Percentiles rank a stretch among this genome's conserved stretches.
Evolutionary conservation across 2,797 vertebrate species (phyloP).

Genomic region (Melanotaenia trifasciata): DNA sequence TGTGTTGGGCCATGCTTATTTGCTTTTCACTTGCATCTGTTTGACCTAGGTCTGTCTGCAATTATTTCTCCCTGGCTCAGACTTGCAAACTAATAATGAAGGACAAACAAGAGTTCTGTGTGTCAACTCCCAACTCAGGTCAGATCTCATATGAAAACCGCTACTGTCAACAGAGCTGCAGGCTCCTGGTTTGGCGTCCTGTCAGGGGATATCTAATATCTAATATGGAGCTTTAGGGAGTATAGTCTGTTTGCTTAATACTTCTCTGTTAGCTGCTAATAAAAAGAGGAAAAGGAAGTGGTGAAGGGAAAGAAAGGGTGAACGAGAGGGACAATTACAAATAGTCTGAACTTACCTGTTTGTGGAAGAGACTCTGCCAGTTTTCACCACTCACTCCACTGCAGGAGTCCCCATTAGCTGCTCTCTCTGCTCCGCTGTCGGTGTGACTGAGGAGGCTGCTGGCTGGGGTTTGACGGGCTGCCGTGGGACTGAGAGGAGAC

Average conservation of each 20-base stretch:
- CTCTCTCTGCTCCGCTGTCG: conserved; percentile 41
- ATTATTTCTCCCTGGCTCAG: conserved; percentile 88
- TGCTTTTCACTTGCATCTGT: conserved; percentile 91
- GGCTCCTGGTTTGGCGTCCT: conserved; percentile 47
- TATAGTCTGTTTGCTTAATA: conserved; percentile 54
- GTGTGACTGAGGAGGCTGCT: conserved; percentile 71
- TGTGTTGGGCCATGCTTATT: conserved; percentile 90
- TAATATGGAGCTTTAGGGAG: conserved; percentile 38
- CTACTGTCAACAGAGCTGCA: conserved; percentile 91
- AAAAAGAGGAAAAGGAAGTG: conserved; percentile 16
- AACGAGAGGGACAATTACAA: not conserved
- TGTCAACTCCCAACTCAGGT: conserved; percentile 91
- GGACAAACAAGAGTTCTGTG: conserved; percentile 94
- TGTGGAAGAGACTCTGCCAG: conserved; percentile 67
- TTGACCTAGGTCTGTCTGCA: conserved; percentile 91
- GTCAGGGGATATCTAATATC: conserved; percentile 56
- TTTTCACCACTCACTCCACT: conserved; percentile 54
- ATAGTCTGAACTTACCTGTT: conserved; percentile 64
- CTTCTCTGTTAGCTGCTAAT: conserved; percentile 50
- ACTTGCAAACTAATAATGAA: conserved; percentile 93
- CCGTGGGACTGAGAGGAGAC: conserved; percentile 70
- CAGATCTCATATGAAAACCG: conserved; percentile 93
- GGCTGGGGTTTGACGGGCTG: conserved; percentile 69
- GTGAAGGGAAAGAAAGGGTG: not conserved
- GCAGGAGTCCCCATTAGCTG: conserved; percentile 69